A percentile compares a stretch with the other conserved stretches of the same genome.
Evolutionary conservation across 2,888 invertebrate species (phyloP).

Genomic region (Apotomis turbidana): DNA sequence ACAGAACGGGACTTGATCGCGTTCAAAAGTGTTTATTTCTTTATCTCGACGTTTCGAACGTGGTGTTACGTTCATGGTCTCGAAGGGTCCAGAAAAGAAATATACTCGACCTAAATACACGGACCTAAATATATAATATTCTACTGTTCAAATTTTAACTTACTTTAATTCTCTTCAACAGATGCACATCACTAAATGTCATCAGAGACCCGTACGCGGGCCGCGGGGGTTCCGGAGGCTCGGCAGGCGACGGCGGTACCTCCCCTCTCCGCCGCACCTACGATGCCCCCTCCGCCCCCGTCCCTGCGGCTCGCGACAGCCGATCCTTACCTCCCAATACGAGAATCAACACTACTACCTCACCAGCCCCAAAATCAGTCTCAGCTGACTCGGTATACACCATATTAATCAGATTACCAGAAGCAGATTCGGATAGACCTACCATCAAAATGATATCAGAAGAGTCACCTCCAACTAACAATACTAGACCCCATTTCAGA

Average conservation of each 20-base stretch:
- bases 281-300: constrained; percentile 68
- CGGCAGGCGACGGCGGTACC: constrained; percentile 72
- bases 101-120: no score
- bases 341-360: constrained; percentile 84
- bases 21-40: no score
- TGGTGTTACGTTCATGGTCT: no score
- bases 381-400: constrained; percentile 94
- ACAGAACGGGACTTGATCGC: no score
- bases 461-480: constrained; percentile 81
- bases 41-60: no score
- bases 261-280: constrained; percentile 79
- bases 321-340: constrained; percentile 86
- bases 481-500: constrained; percentile 76
- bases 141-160: constrained; percentile 30
- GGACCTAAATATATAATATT: no score
- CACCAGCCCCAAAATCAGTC: constrained; percentile 82
- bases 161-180: constrained; percentile 51
- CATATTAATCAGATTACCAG: constrained; percentile 94
- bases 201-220: constrained; percentile 89
- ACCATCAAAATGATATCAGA: constrained; percentile 95
- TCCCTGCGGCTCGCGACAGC: constrained; percentile 82
- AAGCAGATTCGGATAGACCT: constrained; percentile 86
- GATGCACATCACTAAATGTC: constrained; percentile 93
- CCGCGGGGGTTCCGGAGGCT: constrained; percentile 79
- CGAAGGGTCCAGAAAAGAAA: no score